Base-by-base conservation (phyloP, 2,113 vertebrate species). In the Coptodon rendalli region DNA sequence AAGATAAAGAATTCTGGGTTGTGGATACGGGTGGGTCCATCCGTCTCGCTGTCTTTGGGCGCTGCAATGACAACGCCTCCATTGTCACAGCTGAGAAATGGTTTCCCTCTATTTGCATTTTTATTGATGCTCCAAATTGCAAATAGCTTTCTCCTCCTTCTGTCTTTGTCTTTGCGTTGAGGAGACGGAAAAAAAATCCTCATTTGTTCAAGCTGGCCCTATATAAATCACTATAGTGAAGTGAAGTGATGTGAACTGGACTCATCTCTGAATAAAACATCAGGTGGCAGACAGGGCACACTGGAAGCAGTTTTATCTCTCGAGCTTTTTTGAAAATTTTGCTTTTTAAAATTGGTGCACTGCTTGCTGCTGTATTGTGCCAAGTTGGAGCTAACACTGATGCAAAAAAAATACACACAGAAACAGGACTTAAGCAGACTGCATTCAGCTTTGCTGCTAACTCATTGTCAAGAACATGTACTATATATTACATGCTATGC, bases 41-140 rank as follows among this genome's bases (percentile, higher is more conserved):
- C 87, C 53, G 43, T 92, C 89, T 93, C 56, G 34, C 80, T 83
- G 89, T 93, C 90, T 93, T 82, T 54, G 34, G 85, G 27, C 9
- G 40, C 76, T 14, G 82, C 92, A 89, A 61, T 85, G 90, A 93
- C 89, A 84, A 84, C 59, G 71, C 88, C 91, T 89, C 85, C 87
- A 87, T 91, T 93, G 89, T 95, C 91, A 93, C 71, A 22, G 89
- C 68, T 89, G 93, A 94, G 92, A 94, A 94, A 94, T 84, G 71
- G 88, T 90, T 88, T 90, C 71, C 82, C 83, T 61, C 89, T 87
- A 95, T 96, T 95, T 94, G 93, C 95, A 95, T 96, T 96, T 95
- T 96, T 96, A 96, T 96, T 95, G 94, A 93, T 92, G 94, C 87
- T 91, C 90, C 93, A 95, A 95, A 96, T 93, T 95, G 92, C 88